Conservation (phyloP, 2,888 invertebrate species). For the Eupithecia vulgata region DNA sequence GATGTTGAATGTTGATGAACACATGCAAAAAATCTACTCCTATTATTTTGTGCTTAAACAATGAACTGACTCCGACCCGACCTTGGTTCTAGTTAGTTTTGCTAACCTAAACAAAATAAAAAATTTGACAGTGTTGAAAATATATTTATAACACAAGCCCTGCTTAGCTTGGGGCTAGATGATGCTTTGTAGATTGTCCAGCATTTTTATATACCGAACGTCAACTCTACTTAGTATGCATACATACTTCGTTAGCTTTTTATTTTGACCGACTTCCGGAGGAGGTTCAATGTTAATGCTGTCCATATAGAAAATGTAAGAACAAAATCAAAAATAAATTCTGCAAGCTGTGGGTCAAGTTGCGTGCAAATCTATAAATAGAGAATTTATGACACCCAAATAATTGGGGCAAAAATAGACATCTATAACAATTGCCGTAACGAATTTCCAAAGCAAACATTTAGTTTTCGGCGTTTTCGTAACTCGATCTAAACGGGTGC, state of each 20-base stretch:
- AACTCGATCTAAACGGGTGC: slow-evolving; percentile 78
- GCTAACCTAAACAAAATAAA: too few species aligned
- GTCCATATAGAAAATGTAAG: too few species aligned
- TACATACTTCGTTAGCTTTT: too few species aligned
- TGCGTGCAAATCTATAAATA: slow-evolving; percentile 47
- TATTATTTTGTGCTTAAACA: neutral
- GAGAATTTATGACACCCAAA: slow-evolving; percentile 65
- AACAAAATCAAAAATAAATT: neutral
- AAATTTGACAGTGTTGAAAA: too few species aligned
- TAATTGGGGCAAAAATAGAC: slow-evolving; percentile 65
- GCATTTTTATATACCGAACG: too few species aligned
- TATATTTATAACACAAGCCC: too few species aligned
- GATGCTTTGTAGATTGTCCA: too few species aligned
- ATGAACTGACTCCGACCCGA: neutral
- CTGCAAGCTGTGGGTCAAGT: slow-evolving; percentile 37
- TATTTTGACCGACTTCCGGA: too few species aligned
- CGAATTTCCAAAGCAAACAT: slow-evolving; percentile 83
- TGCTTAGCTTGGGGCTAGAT: too few species aligned
- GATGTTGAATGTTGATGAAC: neutral
- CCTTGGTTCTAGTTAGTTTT: neutral
- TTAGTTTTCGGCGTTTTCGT: slow-evolving; percentile 70
- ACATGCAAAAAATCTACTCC: neutral
- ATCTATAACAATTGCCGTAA: slow-evolving; percentile 73
- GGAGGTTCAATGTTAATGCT: too few species aligned
- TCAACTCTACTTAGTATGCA: too few species aligned